A percentile compares a stretch with the other conserved stretches of the same genome.
These are phyloP conservation scores for Hybos culiciformis DNA, from an alignment of 2,888 invertebrate species.

Conservation along the genomic window DNA sequence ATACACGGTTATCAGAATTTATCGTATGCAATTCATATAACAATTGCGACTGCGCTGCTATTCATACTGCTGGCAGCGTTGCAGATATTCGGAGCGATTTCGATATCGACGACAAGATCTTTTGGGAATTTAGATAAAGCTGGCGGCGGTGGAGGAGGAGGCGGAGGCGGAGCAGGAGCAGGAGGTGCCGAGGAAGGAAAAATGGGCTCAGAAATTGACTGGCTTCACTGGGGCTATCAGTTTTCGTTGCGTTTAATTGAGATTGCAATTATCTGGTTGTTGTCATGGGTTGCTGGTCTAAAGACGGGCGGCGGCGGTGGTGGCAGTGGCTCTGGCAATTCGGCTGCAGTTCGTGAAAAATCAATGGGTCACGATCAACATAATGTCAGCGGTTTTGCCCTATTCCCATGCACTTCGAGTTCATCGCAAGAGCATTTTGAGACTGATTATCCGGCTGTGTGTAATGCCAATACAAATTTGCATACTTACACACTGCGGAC, in stretches of 20 bases:
- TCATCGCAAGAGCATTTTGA: constrained; percentile 76
- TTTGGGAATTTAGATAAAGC: constrained; percentile 29
- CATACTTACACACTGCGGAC: constrained; percentile 69
- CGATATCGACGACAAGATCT: constrained; percentile 38
- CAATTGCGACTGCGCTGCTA: constrained; percentile 71
- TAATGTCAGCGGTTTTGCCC: constrained; percentile 59
- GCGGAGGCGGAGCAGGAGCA: too few relatives aligned
- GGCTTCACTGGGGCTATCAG: constrained; percentile 89
- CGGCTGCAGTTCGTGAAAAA: constrained; percentile 9
- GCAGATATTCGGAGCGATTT: constrained; percentile 69
- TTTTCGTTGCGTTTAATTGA: constrained; percentile 73
- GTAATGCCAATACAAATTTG: constrained; percentile 72
- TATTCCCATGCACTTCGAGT: constrained; percentile 69
- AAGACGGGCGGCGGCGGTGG: constrained; percentile 40
- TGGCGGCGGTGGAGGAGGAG: constrained; percentile 28
- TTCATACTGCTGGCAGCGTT: constrained; percentile 71
- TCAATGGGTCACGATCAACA: constrained; percentile 27
- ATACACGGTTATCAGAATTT: constrained; percentile 68
- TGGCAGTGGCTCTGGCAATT: constrained; percentile 14
- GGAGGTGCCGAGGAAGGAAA: too few relatives aligned
- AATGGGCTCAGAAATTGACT: constrained; percentile 52
- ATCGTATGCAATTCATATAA: constrained; percentile 78
- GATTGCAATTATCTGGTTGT: constrained; percentile 70
- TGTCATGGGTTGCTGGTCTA: constrained; percentile 76
- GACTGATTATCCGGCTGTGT: constrained; percentile 72